Conservation (phyloP, 2,888 invertebrate genomes). For the Melanargia galathea region DNA sequence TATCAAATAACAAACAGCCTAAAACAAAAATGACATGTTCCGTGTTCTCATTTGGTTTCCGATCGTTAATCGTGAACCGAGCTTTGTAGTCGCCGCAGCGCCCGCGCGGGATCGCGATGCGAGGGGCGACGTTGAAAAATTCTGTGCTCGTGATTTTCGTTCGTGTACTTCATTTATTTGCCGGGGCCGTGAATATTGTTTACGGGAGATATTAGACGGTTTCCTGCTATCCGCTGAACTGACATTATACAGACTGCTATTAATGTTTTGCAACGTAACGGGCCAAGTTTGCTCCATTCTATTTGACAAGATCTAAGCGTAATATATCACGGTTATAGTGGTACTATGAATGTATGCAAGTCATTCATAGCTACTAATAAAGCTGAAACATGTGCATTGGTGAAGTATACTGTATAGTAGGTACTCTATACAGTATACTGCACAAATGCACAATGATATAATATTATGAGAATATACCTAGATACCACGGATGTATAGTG, state of each 20-base stretch:
- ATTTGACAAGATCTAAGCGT: conserved; percentile 23
- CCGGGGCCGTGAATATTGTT: conserved; percentile 68
- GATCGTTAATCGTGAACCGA: conserved; percentile 69
- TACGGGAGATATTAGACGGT: conserved; percentile 54
- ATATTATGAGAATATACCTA: too few species aligned
- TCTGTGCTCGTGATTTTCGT: conserved; percentile 75
- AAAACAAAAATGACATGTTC: conserved; percentile 67
- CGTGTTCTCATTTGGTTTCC: conserved; percentile 68
- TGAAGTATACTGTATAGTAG: too few species aligned
- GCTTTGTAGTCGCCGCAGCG: conserved; percentile 71
- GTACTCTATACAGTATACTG: too few species aligned
- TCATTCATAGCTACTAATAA: neutral
- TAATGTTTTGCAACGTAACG: conserved; percentile 38
- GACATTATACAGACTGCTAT: conserved; percentile 46
- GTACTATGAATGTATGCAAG: too few species aligned
- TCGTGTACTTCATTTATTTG: conserved; percentile 76
- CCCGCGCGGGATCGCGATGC: conserved; percentile 60
- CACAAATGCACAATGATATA: too few species aligned
- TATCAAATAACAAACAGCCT: conserved; percentile 44
- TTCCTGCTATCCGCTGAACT: conserved; percentile 59
- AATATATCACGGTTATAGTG: neutral
- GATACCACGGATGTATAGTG: too few species aligned
- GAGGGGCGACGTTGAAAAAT: conserved; percentile 75
- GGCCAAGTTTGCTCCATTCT: conserved; percentile 24
- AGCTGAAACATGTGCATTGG: too few species aligned